Base-by-base conservation (phyloP, 1,140 invertebrate genomes). In the Prorops nasuta region DNA sequence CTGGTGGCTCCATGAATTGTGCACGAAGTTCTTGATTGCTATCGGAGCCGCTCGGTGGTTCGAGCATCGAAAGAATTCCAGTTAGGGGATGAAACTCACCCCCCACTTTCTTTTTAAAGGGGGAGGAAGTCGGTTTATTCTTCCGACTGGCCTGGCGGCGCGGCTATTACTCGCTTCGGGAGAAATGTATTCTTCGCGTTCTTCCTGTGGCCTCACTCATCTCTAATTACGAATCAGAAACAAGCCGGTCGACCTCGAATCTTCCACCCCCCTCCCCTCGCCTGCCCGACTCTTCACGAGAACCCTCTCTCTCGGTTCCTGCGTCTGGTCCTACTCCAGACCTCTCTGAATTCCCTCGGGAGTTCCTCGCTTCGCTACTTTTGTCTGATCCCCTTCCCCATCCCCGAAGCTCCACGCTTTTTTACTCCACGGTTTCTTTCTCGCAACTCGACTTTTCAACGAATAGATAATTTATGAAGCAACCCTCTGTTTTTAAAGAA, bases 191-290 rank as follows among this genome's bases (percentile, higher is more conserved):
- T 68, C 58, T 50, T 47, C 34, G 50, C 44, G 51, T 49, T 60
- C 57, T 56, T 56, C 44, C 56, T 50, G n/a, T n/a, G 50, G 54
- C 57, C 47, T 63, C 55, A 56, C 60, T 71, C 70, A 69, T 64
- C 66, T 70, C 63, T 76, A 76, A 76, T 73, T 74, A 68, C 58
- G 55, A 74, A 73, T 73, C 60, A 65, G 62, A 71, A 71, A 69
- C 63, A 69, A 69, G 37, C 58, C 58, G 63, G 52, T 62, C 52
- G 50, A 43, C 54, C 58, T 20, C 44, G 40, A 32, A 34, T 54
- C 50, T 37, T 49, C 42, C 35, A 15, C 40, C 42, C 15, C 40
- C 28, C 21, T 42, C 47, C 38, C 49, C 21, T 52, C 34, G 38
- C 51, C 38, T 12, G 6, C n/a, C n/a, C n/a, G n/a, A n/a, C n/a